Evolutionary conservation across 2,888 invertebrate genomes (phyloP).

Genomic region (Chloromyia formosa): DNA sequence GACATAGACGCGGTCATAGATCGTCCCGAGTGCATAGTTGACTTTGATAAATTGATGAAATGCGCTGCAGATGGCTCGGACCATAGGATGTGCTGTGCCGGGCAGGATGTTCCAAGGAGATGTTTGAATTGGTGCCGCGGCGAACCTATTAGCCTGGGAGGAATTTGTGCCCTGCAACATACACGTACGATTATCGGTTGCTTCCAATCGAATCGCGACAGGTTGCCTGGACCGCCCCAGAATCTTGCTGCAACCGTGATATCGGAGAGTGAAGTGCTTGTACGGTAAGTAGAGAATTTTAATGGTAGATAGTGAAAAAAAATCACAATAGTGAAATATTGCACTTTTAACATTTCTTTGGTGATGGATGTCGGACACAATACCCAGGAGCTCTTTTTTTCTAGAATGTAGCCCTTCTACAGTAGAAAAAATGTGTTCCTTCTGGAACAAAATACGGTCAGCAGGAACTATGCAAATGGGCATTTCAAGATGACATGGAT

Average conservation of each 20-base stretch:
- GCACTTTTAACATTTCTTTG: no score
- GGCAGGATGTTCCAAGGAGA: conserved; percentile 79
- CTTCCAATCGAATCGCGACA: conserved; percentile 81
- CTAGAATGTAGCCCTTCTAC: no score
- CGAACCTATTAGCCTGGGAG: conserved; percentile 71
- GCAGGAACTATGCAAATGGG: no score
- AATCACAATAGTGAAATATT: no score
- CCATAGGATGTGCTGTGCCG: conserved; percentile 84
- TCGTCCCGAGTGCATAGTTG: conserved; percentile 80
- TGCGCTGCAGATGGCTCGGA: conserved; percentile 85
- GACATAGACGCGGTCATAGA: conserved; percentile 86
- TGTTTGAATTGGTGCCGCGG: conserved; percentile 88
- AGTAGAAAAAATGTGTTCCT: no score
- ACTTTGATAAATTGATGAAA: conserved; percentile 86
- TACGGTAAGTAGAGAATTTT: conserved; percentile 60
- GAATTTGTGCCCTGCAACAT: conserved; percentile 76
- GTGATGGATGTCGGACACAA: no score
- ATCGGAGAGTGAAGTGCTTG: conserved; percentile 69
- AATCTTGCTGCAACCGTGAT: conserved; percentile 69
- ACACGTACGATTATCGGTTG: conserved; percentile 81
- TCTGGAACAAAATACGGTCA: no score
- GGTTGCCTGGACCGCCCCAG: conserved; percentile 82
- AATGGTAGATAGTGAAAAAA: background rate
- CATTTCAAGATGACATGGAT: no score
- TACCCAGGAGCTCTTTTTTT: no score